Evolutionary conservation across 2,113 vertebrate genomes (phyloP), one percentile per base, ranked within the genome.

Genomic region (Ptychochromis oligacanthus): DNA sequence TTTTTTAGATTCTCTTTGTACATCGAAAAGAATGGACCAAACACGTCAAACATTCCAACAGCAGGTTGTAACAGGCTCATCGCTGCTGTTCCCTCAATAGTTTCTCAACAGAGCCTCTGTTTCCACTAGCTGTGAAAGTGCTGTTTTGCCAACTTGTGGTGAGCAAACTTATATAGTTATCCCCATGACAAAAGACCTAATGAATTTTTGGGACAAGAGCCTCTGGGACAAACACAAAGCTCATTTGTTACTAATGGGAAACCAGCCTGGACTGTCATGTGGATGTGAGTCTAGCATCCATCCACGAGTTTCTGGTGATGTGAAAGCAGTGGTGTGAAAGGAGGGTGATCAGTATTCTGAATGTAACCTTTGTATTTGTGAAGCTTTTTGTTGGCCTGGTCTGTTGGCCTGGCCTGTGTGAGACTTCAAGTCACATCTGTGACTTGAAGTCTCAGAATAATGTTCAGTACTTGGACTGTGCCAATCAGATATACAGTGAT

Each of bases 351-450:
- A 75, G 57, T 28, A 24, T 72, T 15, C 61, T 91, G 83, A 94
- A 91, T 91, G 49, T 43, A 55, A 49, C 59, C 83, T 91, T 95
- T 94, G 90, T 93, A 6, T 77, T 61, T 14, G 36, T 28, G 17
- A 58, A 58, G 77, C 22, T 54, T 83, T 87, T 82, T 77, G 81
- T 57, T 88, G 81, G 61, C 24, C 83, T 75, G n/a, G n/a, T 84
- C 88, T 93, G 90, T 92, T 83, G 62, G 61, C 26, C 5, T 24
- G 59, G 34, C 84, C 74, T 80, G 58, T 90, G 81, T 82, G n/a
- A n/a, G n/a, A n/a, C n/a, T n/a, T n/a, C n/a, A n/a, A n/a, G n/a
- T n/a, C 77, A 6, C 15, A 70, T 26, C 75, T 77, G 58, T 84
- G 81, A 64, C 31, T 60, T 70, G 82, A 82, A n/a, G 26, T 80